phyloP scores from a whole-genome alignment of 1,140 invertebrate genomes.

The Helicoverpa zea region DNA sequence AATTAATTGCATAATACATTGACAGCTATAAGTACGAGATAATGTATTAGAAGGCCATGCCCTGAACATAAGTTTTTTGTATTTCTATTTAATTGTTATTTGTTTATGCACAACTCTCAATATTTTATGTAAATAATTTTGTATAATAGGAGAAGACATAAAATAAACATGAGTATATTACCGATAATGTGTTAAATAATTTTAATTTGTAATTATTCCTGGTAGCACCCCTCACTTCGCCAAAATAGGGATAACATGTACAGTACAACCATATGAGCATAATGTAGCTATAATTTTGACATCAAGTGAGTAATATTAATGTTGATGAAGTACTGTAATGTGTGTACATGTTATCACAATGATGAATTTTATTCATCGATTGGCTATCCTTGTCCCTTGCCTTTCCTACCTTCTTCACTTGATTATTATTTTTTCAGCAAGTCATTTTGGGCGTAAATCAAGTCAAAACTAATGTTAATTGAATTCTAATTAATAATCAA shows the following conservation, averaged over 20 bases:
- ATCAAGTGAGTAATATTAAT: slow-evolving; percentile 45
- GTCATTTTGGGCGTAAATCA: not conserved
- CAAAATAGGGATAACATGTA: slow-evolving; percentile 86
- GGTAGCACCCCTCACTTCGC: slow-evolving; percentile 87
- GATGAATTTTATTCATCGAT: slow-evolving; percentile 71
- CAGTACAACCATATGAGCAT: slow-evolving; percentile 62
- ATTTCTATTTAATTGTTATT: slow-evolving; percentile 87
- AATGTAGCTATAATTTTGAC: slow-evolving; percentile 14
- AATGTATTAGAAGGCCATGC: slow-evolving; percentile 82
- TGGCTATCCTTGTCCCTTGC: slow-evolving; percentile 71
- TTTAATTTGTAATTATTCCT: slow-evolving; percentile 87
- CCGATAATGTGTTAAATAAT: slow-evolving; percentile 86
- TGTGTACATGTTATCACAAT: slow-evolving; percentile 83
- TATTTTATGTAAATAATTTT: slow-evolving; percentile 88
- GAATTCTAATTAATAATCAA: not conserved
- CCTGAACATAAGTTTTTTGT: slow-evolving; percentile 83
- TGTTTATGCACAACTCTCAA: slow-evolving; percentile 88
- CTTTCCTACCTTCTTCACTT: slow-evolving; percentile 46
- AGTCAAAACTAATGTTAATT: slow-evolving; percentile 7
- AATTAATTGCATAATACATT: slow-evolving; percentile 84
- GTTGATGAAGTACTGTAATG: slow-evolving; percentile 51
- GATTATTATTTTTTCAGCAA: not conserved
- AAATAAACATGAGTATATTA: slow-evolving; percentile 88
- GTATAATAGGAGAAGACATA: slow-evolving; percentile 87
- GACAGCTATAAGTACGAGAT: slow-evolving; percentile 81